A percentile compares a stretch with the other conserved stretches of the same genome.
These are phyloP conservation scores for Liodrosophila aerea DNA, from an alignment of 2,888 invertebrate genomes.

Conservation along the genomic window DNA sequence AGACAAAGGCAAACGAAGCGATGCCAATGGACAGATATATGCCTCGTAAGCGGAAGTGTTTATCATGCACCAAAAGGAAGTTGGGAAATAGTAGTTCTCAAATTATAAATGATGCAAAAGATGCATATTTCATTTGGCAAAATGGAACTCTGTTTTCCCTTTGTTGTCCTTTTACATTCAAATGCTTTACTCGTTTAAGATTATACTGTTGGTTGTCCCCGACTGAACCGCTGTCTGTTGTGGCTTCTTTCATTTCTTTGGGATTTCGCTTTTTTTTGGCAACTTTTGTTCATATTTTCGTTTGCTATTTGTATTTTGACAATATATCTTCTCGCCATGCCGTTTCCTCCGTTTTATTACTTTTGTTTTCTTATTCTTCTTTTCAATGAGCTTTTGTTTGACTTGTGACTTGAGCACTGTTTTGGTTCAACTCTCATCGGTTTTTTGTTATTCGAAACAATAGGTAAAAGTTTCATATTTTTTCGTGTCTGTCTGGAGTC, in stretches of 20 bases:
- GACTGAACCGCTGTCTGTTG: too few species aligned
- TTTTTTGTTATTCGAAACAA: conserved; percentile 47
- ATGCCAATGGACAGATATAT: conserved; percentile 7
- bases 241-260: too few species aligned
- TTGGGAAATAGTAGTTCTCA: too few species aligned
- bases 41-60: conserved; percentile 26
- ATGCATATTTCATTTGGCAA: too few species aligned
- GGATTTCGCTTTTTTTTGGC: conserved; percentile 3
- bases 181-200: too few species aligned
- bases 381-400: conserved; percentile 63
- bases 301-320: conserved; percentile 67
- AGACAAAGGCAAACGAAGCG: not conserved
- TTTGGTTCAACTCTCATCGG: conserved; percentile 23
- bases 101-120: too few species aligned
- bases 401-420: conserved; percentile 52
- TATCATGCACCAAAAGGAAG: conserved; percentile 35
- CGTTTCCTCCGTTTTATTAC: conserved; percentile 63
- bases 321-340: conserved; percentile 60
- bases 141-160: too few species aligned
- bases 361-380: conserved; percentile 24
- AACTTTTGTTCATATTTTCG: conserved; percentile 50
- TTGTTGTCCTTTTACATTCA: too few species aligned
- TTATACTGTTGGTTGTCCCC: too few species aligned
- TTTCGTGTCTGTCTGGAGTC: conserved; percentile 42
- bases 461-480: conserved; percentile 53